Conservation (phyloP, 2,113 vertebrate species). For the Dromaius novaehollandiae region DNA sequence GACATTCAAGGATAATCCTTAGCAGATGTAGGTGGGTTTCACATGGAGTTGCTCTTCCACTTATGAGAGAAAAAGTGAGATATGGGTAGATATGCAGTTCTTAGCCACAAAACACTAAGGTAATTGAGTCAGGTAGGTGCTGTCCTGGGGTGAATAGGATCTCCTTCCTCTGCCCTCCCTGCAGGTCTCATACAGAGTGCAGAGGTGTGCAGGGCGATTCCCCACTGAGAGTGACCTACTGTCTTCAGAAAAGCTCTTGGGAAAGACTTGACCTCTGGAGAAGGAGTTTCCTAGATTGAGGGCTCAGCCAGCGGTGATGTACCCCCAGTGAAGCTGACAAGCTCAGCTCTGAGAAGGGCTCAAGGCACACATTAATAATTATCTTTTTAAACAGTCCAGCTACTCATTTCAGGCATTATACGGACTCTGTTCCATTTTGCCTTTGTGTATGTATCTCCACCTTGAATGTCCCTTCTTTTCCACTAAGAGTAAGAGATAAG, state of each 20-base stretch:
- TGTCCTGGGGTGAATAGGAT: not conserved
- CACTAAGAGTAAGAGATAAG: not conserved
- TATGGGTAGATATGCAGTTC: not conserved
- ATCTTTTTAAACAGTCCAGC: not conserved
- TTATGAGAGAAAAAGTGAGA: not conserved
- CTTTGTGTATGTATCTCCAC: not conserved
- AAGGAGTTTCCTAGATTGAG: not conserved
- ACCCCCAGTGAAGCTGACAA: rapidly evolving
- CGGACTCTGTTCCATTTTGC: not conserved
- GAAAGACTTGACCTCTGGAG: not conserved
- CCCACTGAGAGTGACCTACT: not conserved
- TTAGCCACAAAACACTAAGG: not conserved
- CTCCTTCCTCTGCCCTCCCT: not conserved
- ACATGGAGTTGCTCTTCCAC: not conserved
- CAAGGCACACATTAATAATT: not conserved
- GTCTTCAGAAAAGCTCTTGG: not conserved
- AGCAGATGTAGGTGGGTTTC: not conserved
- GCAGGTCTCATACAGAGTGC: not conserved
- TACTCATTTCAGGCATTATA: not conserved
- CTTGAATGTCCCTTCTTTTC: not conserved
- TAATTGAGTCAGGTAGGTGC: not conserved
- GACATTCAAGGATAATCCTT: not conserved
- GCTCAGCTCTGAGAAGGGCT: not conserved
- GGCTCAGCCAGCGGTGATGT: not conserved
- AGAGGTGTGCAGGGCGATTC: not conserved